phyloP scores from a whole-genome alignment of 2,797 vertebrate species.

The Melanogrammus aeglefinus region DNA sequence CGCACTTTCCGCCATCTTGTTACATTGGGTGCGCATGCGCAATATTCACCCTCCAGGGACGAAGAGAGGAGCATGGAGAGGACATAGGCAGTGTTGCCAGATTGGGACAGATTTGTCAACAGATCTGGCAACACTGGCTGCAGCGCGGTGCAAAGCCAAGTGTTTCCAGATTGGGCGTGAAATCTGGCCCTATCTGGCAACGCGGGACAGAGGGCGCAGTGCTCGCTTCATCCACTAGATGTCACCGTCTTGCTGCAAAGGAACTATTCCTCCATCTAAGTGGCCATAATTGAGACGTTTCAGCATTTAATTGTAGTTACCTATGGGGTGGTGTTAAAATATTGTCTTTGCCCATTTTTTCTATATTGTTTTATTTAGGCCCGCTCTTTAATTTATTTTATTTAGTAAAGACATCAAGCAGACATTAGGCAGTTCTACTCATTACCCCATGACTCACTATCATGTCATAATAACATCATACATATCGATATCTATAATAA shows the following conservation, averaged over 20 bases:
- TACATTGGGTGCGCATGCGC: conserved; percentile 76
- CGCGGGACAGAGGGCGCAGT: background rate
- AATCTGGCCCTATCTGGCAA: too few relatives aligned
- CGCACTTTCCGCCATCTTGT: conserved; percentile 99
- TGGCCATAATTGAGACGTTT: background rate
- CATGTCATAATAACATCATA: background rate
- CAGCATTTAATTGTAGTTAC: background rate
- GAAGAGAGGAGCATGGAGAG: background rate
- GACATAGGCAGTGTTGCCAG: background rate
- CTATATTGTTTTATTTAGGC: background rate
- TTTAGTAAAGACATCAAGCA: background rate
- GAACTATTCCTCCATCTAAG: background rate
- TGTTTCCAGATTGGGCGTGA: too few relatives aligned
- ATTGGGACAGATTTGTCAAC: too few relatives aligned
- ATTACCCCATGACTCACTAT: background rate
- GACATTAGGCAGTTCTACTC: background rate
- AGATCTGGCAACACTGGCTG: too few relatives aligned
- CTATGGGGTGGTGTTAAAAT: background rate
- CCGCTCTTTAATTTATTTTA: background rate
- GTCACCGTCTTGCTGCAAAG: conserved; percentile 26
- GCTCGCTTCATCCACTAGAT: conserved; percentile 33
- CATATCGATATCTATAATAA: background rate
- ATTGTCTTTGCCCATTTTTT: background rate
- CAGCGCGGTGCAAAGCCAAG: too few relatives aligned
- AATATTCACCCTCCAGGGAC: conserved; percentile 56